These are phyloP conservation scores for Lampris megalopsis DNA, from an alignment of 2,113 vertebrate species.

Conservation along the genomic window DNA sequence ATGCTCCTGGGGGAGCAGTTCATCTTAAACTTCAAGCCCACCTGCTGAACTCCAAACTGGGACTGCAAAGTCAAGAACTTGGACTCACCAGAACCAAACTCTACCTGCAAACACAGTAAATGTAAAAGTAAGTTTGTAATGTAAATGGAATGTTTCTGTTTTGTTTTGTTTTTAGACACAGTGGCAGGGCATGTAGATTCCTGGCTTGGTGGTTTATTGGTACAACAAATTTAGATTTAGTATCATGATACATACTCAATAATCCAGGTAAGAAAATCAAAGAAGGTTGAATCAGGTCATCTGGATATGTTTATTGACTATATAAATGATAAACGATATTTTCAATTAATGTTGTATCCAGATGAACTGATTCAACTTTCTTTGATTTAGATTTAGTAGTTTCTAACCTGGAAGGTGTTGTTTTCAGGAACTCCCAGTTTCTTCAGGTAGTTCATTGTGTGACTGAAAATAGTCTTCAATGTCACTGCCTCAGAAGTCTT, in stretches of 20 bases:
- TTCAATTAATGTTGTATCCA: too few relatives aligned
- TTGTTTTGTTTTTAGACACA: too few relatives aligned
- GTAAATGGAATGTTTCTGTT: background rate
- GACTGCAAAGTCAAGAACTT: conserved; percentile 66
- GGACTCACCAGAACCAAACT: conserved; percentile 59
- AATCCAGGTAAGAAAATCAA: too few relatives aligned
- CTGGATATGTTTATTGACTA: too few relatives aligned
- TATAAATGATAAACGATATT: background rate
- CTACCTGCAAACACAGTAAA: conserved; percentile 62
- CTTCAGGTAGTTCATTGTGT: conserved; percentile 78
- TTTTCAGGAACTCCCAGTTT: conserved; percentile 71
- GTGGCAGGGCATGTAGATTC: too few relatives aligned
- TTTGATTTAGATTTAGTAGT: background rate
- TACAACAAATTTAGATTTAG: too few relatives aligned
- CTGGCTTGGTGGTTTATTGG: background rate
- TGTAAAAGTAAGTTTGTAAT: background rate
- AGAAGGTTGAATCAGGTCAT: too few relatives aligned
- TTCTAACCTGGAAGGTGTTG: conserved; percentile 80
- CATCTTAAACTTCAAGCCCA: conserved; percentile 65
- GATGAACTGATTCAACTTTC: too few relatives aligned
- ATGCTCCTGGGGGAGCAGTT: conserved; percentile 60
- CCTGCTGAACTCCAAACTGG: conserved; percentile 68
- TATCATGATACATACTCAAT: too few relatives aligned
- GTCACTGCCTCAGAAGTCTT: conserved; percentile 53
- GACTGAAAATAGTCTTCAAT: conserved; percentile 75